phyloP scores from a whole-genome alignment of 1,140 invertebrate species.

The Bombus superbus region DNA sequence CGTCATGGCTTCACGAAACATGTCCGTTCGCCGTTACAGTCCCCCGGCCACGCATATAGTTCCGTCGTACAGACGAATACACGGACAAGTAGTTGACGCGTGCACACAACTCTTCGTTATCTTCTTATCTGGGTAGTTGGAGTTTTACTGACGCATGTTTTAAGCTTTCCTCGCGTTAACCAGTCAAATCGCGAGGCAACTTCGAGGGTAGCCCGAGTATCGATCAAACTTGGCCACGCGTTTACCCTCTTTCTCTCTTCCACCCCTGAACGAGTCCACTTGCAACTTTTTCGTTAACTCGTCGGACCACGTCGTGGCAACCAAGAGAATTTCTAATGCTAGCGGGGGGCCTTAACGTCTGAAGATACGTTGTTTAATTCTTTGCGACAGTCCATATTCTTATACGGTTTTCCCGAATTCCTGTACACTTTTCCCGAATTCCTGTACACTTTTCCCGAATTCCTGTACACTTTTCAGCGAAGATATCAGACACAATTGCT shows the following conservation, averaged over 20 bases:
- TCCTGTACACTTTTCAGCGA: too few species aligned
- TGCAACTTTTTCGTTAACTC: not conserved
- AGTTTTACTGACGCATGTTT: constrained; percentile 67
- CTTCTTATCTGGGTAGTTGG: constrained; percentile 65
- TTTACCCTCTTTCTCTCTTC: constrained; percentile 29
- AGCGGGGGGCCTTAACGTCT: not conserved
- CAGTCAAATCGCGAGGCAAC: constrained; percentile 54
- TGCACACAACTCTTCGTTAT: constrained; percentile 44
- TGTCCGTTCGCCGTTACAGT: constrained; percentile 28
- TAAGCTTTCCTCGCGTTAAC: constrained; percentile 66
- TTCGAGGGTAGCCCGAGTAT: constrained; percentile 28
- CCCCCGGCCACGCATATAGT: not conserved
- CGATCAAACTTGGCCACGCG: constrained; percentile 61
- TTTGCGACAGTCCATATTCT: too few species aligned
- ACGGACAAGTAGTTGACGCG: not conserved
- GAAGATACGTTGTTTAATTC: too few species aligned
- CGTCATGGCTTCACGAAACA: constrained; percentile 76
- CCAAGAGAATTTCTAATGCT: not conserved
- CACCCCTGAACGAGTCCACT: not conserved
- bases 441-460: too few species aligned
- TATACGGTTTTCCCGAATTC: too few species aligned
- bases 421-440: too few species aligned
- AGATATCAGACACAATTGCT: too few species aligned
- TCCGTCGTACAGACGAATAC: not conserved
- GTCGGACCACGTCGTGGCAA: not conserved